phyloP scores from a whole-genome alignment of 1,140 invertebrate species.

The Trialeurodes vaporariorum region DNA sequence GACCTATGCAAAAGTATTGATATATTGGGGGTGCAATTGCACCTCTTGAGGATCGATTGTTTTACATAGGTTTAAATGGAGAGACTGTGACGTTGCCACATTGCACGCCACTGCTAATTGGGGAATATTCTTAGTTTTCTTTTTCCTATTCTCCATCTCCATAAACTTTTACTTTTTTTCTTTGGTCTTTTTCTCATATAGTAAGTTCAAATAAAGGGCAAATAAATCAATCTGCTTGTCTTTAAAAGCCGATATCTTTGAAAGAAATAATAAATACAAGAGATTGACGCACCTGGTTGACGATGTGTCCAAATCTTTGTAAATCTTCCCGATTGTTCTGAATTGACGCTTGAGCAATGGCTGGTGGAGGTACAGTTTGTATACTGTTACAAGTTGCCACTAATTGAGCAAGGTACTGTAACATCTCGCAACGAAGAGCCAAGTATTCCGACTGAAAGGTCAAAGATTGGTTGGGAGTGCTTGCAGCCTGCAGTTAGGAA shows the following conservation, averaged over 20 bases:
- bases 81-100: too few relatives aligned
- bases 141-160: background rate
- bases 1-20: too few relatives aligned
- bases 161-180: background rate
- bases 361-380: constrained; percentile 82
- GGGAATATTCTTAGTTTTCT: background rate
- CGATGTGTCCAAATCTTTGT: constrained; percentile 68
- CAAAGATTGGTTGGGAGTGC: constrained; percentile 49
- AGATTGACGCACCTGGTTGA: constrained; percentile 58
- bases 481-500: constrained; percentile 50
- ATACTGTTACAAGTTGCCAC: constrained; percentile 67
- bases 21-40: too few relatives aligned
- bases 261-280: constrained; percentile 20
- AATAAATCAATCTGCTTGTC: too few relatives aligned
- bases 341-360: constrained; percentile 73
- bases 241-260: too few relatives aligned
- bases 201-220: background rate
- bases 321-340: constrained; percentile 66
- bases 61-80: too few relatives aligned
- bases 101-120: background rate
- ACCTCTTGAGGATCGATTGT: too few relatives aligned
- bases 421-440: constrained; percentile 57
- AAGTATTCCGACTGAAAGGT: constrained; percentile 71
- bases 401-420: constrained; percentile 61
- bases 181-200: too few relatives aligned